phyloP scores from a whole-genome alignment of 2,797 vertebrate species.

The Decapterus maruadsi region DNA sequence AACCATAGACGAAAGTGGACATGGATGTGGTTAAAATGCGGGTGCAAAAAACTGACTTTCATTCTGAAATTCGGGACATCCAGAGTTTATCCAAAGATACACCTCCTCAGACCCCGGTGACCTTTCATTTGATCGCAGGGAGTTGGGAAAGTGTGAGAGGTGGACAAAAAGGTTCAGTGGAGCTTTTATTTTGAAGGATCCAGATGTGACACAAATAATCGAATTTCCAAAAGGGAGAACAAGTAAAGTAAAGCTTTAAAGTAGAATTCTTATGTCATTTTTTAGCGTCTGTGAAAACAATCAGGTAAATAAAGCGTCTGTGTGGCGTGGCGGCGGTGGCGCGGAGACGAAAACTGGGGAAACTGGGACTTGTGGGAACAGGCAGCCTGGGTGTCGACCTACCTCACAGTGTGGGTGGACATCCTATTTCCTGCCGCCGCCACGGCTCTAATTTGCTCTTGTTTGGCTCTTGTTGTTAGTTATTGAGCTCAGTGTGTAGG shows the following conservation, averaged over 20 bases:
- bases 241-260: neutral
- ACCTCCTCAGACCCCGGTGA: too few relatives aligned
- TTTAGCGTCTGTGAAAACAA: constrained; percentile 13
- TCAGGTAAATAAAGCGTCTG: constrained; percentile 5
- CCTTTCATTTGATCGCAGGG: too few relatives aligned
- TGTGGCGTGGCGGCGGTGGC: constrained; percentile 9
- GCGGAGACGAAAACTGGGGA: constrained; percentile 26
- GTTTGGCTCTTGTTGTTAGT: constrained; percentile 54
- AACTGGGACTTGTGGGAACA: constrained; percentile 76
- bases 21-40: too few relatives aligned
- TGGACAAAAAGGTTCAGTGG: too few relatives aligned
- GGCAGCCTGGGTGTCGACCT: constrained; percentile 70
- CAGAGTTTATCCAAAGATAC: too few relatives aligned
- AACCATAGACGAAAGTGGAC: too few relatives aligned
- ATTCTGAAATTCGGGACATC: too few relatives aligned
- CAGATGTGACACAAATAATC: too few relatives aligned
- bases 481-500: constrained; percentile 26
- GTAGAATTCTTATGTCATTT: neutral
- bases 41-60: too few relatives aligned
- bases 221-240: too few relatives aligned
- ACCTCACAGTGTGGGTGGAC: constrained; percentile 76
- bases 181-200: too few relatives aligned
- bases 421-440: constrained; percentile 69
- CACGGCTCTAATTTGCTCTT: constrained; percentile 61
- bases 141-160: too few relatives aligned